phyloP scores from a whole-genome alignment of 2,797 vertebrate genomes.

The Phrynocephalus forsythii region DNA sequence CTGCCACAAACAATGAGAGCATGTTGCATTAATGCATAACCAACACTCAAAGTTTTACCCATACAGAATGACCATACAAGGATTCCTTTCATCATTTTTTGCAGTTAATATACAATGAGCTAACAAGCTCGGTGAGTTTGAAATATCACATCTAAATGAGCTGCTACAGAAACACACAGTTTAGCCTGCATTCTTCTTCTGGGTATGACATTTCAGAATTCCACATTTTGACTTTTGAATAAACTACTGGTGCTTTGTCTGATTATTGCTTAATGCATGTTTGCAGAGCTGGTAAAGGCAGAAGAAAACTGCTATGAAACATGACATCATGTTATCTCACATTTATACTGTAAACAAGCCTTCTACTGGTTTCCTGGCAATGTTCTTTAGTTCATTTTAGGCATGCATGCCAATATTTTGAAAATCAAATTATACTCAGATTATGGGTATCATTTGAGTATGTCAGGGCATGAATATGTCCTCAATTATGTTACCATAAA shows the following conservation, averaged over 20 bases:
- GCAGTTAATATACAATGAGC: background rate
- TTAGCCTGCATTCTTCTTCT: background rate
- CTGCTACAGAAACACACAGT: slow-evolving; percentile 6
- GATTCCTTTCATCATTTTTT: background rate
- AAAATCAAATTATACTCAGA: slow-evolving; percentile 19
- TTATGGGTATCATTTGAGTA: background rate
- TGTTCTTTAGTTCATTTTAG: background rate
- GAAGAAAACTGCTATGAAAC: background rate
- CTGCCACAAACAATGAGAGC: background rate
- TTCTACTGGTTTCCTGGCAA: background rate
- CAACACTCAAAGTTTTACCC: background rate
- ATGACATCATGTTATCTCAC: slow-evolving; percentile 15
- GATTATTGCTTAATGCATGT: background rate
- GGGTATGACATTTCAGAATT: background rate
- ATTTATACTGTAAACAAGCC: slow-evolving; percentile 14
- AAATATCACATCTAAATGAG: slow-evolving; percentile 24
- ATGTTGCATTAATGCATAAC: background rate
- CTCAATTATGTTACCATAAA: background rate
- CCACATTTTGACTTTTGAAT: background rate
- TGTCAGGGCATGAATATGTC: background rate
- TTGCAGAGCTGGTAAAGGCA: background rate
- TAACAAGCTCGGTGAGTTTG: slow-evolving; percentile 16
- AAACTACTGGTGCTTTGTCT: background rate
- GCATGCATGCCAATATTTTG: background rate
- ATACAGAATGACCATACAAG: background rate